phyloP scores from a whole-genome alignment of 2,113 vertebrate species.

The Oncorhynchus clarkii region DNA sequence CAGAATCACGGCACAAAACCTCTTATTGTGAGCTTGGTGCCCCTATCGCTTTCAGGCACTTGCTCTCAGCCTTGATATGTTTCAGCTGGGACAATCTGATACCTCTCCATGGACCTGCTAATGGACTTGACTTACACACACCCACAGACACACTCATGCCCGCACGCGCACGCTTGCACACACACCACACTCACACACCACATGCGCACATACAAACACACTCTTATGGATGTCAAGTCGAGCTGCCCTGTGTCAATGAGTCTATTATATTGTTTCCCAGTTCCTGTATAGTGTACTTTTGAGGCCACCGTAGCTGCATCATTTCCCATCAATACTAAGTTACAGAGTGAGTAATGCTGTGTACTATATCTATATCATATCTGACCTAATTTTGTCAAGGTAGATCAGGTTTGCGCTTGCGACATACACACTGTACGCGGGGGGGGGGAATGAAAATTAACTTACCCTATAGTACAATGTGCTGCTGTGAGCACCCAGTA shows the following conservation, averaged over 20 bases:
- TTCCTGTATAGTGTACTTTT: neutral
- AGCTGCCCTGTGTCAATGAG: conserved; percentile 1
- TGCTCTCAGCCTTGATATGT: conserved; percentile 29
- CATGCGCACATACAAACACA: neutral
- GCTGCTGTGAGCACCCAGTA: conserved; percentile 87
- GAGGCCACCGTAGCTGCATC: neutral
- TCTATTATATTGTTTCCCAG: neutral
- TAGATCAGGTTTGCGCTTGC: neutral
- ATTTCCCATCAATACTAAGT: neutral
- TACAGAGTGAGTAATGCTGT: neutral
- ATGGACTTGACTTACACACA: neutral
- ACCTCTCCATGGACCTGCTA: neutral
- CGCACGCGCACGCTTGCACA: neutral
- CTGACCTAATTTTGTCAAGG: neutral
- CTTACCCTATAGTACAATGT: conserved; percentile 83
- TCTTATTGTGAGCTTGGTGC: conserved; percentile 22
- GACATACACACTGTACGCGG: too few species aligned
- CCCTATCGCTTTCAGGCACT: conserved; percentile 41
- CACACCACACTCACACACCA: neutral
- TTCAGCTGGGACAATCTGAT: conserved; percentile 24
- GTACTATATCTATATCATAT: neutral
- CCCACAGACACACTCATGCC: neutral
- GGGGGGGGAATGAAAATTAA: neutral
- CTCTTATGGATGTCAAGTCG: conserved; percentile 10
- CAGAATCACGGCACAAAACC: conserved; percentile 17